These are phyloP conservation scores for Atrichornis clamosus DNA, from an alignment of 2,113 vertebrate species.

Conservation along the genomic window DNA sequence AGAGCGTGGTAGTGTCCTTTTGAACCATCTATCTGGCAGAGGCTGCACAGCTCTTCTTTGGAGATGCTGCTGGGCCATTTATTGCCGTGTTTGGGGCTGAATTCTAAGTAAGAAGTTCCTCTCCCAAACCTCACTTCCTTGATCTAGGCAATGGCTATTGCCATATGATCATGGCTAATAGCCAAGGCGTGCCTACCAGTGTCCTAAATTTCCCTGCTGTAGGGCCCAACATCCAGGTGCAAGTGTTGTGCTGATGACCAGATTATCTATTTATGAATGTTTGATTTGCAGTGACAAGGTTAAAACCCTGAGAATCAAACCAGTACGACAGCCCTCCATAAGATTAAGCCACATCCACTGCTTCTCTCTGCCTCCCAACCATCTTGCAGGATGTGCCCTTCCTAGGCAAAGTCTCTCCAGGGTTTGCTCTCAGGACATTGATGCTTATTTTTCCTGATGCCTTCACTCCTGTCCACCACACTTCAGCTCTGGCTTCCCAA, in stretches of 20 bases:
- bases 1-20: not conserved
- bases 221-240: not conserved
- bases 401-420: not conserved
- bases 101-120: not conserved
- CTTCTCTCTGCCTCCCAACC: not conserved
- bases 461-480: not conserved
- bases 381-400: not conserved
- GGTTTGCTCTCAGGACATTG: not conserved
- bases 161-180: no score
- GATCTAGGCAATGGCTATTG: not conserved
- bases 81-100: not conserved
- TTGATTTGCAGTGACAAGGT: not conserved
- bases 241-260: not conserved
- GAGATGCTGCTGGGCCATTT: not conserved
- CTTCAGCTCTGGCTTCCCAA: not conserved
- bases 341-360: not conserved
- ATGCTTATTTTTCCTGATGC: not conserved
- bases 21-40: not conserved
- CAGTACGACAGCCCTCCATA: not conserved
- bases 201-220: not conserved
- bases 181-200: not conserved
- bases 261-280: not conserved
- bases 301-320: not conserved
- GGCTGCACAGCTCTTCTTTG: not conserved
- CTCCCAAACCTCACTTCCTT: not conserved